Base-by-base conservation (phyloP, 2,888 invertebrate species). In the Diaprepes abbreviatus region DNA sequence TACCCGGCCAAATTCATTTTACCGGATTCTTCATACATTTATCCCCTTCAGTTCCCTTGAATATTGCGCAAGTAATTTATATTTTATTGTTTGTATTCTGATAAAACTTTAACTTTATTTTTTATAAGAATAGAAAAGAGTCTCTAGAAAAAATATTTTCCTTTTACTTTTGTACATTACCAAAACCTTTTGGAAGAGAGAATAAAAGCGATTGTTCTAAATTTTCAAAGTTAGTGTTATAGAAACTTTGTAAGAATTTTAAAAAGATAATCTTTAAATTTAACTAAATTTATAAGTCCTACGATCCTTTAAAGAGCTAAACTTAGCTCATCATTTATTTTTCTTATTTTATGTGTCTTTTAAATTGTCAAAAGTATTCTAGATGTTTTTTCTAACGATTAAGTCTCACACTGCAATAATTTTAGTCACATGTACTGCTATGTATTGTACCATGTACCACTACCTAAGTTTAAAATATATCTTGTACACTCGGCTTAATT, bases 381-480 rank as follows among this genome's bases (percentile, higher is more conserved):
- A 36, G 16, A 54, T 7, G 17, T 3, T 55, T 35, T 55, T 24
- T 33, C 55, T 38, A 38, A 55, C 38, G n/a, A 5, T 21, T 55
- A 55, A 38, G 55, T n/a, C 55, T 10, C 12, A 33, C 43, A 43
- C 19, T 58, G 63, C 63, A 64, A 64, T 64, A 64, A 64, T 64
- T 54, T 54, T 63, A 52, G 9, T 14, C 28, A 48, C 45, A 9
- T 43, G 19, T 55, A 35, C 16, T 38, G 33, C 54, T 55, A 9
- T 55, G 12, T 38, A 58, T 9, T 58, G 28, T 58, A 43, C 24
- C 12, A 28, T 45, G 28, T 48, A 24, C 28, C 10, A 28, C 1
- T 28, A 48, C n/a, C 16, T 58, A 40, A 43, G 43, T 43, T 58
- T 43, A 31, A 28, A 58, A 58, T 58, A 58, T 31, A 58, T 31